phyloP scores from a whole-genome alignment of 2,113 vertebrate genomes.

The Calidris pugnax region DNA sequence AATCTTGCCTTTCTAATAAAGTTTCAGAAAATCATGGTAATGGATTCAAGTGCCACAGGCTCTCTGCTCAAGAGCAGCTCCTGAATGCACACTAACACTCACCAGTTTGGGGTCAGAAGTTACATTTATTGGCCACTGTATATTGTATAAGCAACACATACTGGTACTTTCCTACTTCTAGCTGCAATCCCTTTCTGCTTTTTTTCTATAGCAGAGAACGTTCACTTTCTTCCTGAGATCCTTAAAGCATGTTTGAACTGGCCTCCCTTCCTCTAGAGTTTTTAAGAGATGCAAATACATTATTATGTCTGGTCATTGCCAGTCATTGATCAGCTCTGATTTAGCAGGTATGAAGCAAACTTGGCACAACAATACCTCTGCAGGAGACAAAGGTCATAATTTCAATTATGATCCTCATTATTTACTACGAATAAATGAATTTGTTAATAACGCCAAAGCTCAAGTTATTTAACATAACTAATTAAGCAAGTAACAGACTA shows the following conservation, averaged over 20 bases:
- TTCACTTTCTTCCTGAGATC: background rate
- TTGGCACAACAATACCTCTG: background rate
- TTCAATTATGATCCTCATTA: constrained; percentile 61
- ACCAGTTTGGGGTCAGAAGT: background rate
- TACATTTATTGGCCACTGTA: background rate
- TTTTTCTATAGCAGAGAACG: background rate
- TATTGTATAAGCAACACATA: background rate
- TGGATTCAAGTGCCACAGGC: background rate
- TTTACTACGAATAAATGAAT: constrained; percentile 51
- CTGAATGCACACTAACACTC: background rate
- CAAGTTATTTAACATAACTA: constrained; percentile 45
- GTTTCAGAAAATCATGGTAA: background rate
- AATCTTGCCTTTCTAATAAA: background rate
- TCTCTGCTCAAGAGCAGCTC: background rate
- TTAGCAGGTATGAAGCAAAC: constrained; percentile 28
- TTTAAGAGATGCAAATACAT: background rate
- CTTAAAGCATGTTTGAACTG: background rate
- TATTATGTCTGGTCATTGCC: background rate
- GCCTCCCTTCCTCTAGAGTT: background rate
- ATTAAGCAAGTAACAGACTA: constrained; percentile 41
- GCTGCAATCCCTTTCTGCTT: background rate
- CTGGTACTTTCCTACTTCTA: background rate
- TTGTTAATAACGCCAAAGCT: constrained; percentile 36
- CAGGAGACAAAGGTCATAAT: constrained; percentile 19
- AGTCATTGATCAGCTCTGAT: constrained; percentile 29